A percentile compares a stretch with the other conserved stretches of the same genome.
These are phyloP conservation scores for Thymelicus acteon DNA, from an alignment of 2,888 invertebrate genomes.

Conservation along the genomic window DNA sequence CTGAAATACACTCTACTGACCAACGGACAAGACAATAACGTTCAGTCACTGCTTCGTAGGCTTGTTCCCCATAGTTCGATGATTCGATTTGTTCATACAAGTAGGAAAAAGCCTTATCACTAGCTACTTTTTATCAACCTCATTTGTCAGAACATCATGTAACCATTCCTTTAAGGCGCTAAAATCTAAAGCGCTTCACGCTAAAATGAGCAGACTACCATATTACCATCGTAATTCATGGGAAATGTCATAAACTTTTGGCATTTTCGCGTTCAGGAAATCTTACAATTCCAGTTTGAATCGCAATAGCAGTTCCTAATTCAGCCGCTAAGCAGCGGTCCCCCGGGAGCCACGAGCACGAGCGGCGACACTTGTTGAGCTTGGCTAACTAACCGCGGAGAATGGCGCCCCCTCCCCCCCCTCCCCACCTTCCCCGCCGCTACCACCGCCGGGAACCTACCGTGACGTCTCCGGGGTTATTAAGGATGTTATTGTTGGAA, in stretches of 20 bases:
- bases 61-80: no score
- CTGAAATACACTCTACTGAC: no score
- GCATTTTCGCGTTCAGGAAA: background rate
- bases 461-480: background rate
- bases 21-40: no score
- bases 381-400: conserved; percentile 29
- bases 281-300: background rate
- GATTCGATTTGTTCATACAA: no score
- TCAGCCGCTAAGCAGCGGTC: background rate
- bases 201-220: no score
- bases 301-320: background rate
- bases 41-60: no score
- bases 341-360: background rate
- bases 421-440: background rate
- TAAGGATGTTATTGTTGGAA: background rate
- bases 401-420: background rate
- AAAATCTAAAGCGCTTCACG: no score
- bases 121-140: no score
- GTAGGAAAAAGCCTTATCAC: no score
- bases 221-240: background rate
- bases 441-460: background rate
- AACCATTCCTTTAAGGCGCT: no score
- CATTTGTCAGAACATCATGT: no score
- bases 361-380: conserved; percentile 29
- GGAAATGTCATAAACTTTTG: background rate